phyloP scores from a whole-genome alignment of 2,888 invertebrate species.

The Disparrhopalites patrizii region DNA sequence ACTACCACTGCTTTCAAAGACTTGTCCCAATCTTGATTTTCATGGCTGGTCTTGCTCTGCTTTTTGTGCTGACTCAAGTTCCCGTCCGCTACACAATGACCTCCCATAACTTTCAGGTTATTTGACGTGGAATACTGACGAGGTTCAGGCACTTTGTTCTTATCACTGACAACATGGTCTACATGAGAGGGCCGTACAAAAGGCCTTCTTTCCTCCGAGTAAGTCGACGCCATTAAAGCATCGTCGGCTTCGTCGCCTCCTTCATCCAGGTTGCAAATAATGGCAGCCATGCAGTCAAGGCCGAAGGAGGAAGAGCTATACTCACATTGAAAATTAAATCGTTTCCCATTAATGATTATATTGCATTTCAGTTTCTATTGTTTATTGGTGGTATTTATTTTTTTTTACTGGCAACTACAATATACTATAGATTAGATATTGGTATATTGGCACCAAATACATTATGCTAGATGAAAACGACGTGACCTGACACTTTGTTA shows the following conservation, averaged over 20 bases:
- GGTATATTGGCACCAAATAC: no score
- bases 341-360: no score
- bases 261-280: background rate
- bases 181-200: background rate
- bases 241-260: constrained; percentile 9
- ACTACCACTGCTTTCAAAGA: constrained; percentile 18
- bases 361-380: no score
- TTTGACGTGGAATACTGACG: background rate
- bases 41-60: background rate
- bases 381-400: no score
- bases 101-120: background rate
- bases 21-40: background rate
- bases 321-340: no score
- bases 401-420: no score
- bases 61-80: background rate
- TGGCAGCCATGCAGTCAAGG: background rate
- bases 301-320: no score
- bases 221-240: background rate
- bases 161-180: background rate
- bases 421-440: no score
- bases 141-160: constrained; percentile 14
- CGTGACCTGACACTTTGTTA: no score
- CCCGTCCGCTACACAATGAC: background rate
- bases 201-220: constrained; percentile 6
- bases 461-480: no score